Percentiles rank a stretch among this genome's conserved stretches.
Evolutionary conservation across 2,888 invertebrate species (phyloP).

Genomic region (Carpatolechia fugitivella): DNA sequence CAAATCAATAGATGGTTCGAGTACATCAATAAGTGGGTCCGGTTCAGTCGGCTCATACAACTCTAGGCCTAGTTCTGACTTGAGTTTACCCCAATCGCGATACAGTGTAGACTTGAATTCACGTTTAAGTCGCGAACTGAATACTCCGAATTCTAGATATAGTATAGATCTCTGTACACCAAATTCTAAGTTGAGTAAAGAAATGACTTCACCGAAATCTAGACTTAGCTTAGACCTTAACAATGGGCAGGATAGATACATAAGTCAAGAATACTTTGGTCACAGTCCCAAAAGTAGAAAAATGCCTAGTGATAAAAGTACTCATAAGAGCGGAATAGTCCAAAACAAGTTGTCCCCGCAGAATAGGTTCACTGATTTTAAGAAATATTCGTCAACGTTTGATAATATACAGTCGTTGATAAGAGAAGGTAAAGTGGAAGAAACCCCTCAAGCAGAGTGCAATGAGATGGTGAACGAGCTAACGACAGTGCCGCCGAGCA

Average conservation of each 20-base stretch:
- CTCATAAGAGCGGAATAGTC: slow-evolving; percentile 47
- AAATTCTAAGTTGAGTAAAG: slow-evolving; percentile 77
- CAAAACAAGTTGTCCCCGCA: slow-evolving; percentile 76
- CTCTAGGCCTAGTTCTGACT: slow-evolving; percentile 81
- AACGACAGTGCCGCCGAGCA: slow-evolving; percentile 79
- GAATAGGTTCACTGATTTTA: slow-evolving; percentile 80
- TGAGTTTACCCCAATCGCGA: slow-evolving; percentile 80
- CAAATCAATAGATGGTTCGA: slow-evolving; percentile 71
- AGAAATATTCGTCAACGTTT: slow-evolving; percentile 87
- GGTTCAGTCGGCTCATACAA: slow-evolving; percentile 80
- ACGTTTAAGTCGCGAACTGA: slow-evolving; percentile 77
- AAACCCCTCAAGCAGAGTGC: slow-evolving; percentile 69
- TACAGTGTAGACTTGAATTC: slow-evolving; percentile 79
- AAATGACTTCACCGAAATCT: slow-evolving; percentile 80
- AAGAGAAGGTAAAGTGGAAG: slow-evolving; percentile 83
- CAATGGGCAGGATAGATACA: slow-evolving; percentile 71
- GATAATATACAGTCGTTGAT: slow-evolving; percentile 87
- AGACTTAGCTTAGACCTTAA: slow-evolving; percentile 81
- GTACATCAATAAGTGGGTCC: slow-evolving; percentile 72
- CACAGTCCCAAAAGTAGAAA: slow-evolving; percentile 74
- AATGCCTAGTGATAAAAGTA: slow-evolving; percentile 52
- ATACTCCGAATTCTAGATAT: slow-evolving; percentile 82
- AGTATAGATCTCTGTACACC: slow-evolving; percentile 84
- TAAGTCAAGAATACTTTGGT: slow-evolving; percentile 65
- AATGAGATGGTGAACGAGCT: slow-evolving; percentile 82